Conservation (phyloP, 2,888 invertebrate genomes). For the Drosophila nigricruria region DNA sequence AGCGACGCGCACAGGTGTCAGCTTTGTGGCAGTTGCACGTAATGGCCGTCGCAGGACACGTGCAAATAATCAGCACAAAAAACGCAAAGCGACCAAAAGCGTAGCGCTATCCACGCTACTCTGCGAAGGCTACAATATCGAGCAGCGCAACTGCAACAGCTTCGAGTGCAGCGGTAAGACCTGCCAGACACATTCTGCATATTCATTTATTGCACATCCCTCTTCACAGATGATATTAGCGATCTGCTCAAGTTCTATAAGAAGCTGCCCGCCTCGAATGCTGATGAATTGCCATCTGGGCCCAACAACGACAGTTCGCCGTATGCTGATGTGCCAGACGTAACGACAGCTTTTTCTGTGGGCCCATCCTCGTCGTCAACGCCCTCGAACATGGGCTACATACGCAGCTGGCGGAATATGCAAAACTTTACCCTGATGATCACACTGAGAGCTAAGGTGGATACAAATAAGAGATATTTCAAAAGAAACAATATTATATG, state of each 20-base stretch:
- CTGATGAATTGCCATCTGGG: constrained; percentile 66
- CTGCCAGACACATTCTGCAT: neutral
- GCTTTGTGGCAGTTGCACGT: constrained; percentile 66
- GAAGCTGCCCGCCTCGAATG: constrained; percentile 70
- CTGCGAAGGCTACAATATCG: constrained; percentile 85
- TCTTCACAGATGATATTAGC: constrained; percentile 83
- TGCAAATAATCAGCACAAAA: constrained; percentile 69
- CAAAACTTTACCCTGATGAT: constrained; percentile 85
- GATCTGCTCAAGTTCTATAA: constrained; percentile 85
- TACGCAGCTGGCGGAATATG: constrained; percentile 83
- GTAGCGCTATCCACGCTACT: constrained; percentile 82
- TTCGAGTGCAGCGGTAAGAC: constrained; percentile 85
- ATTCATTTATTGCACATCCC: neutral
- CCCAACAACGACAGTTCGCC: constrained; percentile 32
- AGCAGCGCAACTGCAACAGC: constrained; percentile 85
- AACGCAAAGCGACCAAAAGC: constrained; percentile 80
- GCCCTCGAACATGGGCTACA: constrained; percentile 82
- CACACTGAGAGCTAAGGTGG: constrained; percentile 84
- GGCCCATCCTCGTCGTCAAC: constrained; percentile 72
- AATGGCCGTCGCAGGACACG: constrained; percentile 57
- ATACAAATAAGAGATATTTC: neutral
- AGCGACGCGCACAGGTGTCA: constrained; percentile 57
- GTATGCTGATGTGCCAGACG: constrained; percentile 33
- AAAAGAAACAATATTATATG: too few relatives aligned
- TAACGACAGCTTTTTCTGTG: constrained; percentile 44